A percentile compares a stretch with the other conserved stretches of the same genome.
phyloP scores from a whole-genome alignment of 2,113 vertebrate genomes.

The Thinocorus orbignyianus region DNA sequence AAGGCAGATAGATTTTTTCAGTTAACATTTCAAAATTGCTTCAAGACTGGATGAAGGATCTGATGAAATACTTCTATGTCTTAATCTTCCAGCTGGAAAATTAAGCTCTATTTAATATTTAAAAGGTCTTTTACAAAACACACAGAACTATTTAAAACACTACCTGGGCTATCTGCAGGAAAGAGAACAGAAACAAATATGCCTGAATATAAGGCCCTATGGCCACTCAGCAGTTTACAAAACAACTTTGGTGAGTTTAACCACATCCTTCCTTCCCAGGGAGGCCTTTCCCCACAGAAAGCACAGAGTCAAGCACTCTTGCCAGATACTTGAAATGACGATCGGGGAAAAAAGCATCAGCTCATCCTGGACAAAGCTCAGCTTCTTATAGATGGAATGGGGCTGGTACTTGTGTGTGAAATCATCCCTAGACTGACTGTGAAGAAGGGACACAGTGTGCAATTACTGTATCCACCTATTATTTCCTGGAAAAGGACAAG shows the following conservation, averaged over 20 bases:
- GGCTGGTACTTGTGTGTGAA: neutral
- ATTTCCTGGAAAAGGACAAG: neutral
- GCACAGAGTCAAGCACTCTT: neutral
- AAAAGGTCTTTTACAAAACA: constrained; percentile 60
- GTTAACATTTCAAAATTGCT: constrained; percentile 68
- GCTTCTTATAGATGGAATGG: neutral
- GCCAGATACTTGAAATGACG: neutral
- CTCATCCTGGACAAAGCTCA: neutral
- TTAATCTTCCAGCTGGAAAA: constrained; percentile 67
- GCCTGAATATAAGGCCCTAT: neutral
- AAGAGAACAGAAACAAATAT: neutral
- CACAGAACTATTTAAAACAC: constrained; percentile 34
- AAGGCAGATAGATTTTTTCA: constrained; percentile 62
- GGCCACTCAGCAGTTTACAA: neutral
- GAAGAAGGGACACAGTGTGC: neutral
- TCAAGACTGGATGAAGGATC: constrained; percentile 53
- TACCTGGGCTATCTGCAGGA: neutral
- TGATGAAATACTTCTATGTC: constrained; percentile 64
- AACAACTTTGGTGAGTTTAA: neutral
- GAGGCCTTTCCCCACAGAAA: neutral
- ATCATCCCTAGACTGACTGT: neutral
- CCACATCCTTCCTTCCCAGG: neutral
- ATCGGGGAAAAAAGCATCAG: neutral
- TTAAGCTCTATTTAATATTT: constrained; percentile 56
- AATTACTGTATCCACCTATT: neutral